These are phyloP conservation scores for Pteronura brasiliensis DNA, from an alignment of 2,113 vertebrate genomes.

Conservation along the genomic window DNA sequence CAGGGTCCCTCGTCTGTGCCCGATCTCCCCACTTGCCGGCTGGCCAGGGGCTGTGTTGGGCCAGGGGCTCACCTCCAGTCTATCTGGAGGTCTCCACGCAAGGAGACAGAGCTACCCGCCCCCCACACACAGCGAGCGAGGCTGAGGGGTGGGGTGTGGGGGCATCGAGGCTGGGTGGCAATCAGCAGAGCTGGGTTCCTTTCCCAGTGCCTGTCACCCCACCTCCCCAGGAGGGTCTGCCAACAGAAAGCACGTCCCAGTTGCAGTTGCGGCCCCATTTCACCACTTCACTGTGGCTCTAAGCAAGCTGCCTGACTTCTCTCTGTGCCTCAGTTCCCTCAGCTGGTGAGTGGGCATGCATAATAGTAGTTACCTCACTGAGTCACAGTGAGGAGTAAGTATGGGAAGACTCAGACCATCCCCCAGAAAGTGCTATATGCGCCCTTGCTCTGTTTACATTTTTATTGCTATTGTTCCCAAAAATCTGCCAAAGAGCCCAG, in stretches of 20 bases:
- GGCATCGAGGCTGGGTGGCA: not conserved
- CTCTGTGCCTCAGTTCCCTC: not conserved
- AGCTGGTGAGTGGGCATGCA: not conserved
- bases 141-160: not conserved
- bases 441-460: not conserved
- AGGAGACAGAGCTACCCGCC: not conserved
- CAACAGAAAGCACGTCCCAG: not conserved
- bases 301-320: not conserved
- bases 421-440: not conserved
- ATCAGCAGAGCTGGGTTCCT: not conserved
- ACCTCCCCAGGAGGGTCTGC: not conserved
- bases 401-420: not conserved
- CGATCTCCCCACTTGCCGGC: not conserved
- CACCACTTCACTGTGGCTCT: not conserved
- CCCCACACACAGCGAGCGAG: rapidly evolving
- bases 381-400: not conserved
- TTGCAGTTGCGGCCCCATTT: not conserved
- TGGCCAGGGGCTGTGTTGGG: not conserved
- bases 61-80: not conserved
- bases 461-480: not conserved
- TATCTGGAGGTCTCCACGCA: not conserved
- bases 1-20: not conserved
- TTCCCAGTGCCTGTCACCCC: not conserved
- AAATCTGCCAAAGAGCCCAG: not conserved
- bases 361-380: not conserved